phyloP scores from a whole-genome alignment of 2,113 vertebrate genomes.

The Megaceryle torquata region DNA sequence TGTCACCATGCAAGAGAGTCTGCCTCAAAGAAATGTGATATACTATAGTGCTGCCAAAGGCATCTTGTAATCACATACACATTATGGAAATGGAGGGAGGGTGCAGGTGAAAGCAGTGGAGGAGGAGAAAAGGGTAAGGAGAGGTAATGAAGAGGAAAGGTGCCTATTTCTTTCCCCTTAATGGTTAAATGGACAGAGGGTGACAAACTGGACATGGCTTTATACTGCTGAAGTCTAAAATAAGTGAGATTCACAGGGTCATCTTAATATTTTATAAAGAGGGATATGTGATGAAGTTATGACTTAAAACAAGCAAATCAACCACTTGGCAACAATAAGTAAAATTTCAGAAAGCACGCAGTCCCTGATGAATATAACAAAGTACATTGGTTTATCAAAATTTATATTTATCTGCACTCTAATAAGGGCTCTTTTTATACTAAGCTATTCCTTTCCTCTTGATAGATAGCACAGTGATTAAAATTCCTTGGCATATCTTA shows the following conservation, averaged over 20 bases:
- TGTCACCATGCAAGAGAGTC: neutral
- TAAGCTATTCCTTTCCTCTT: neutral
- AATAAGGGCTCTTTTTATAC: conserved; percentile 10
- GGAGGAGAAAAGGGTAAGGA: neutral
- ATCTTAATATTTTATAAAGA: neutral
- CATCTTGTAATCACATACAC: neutral
- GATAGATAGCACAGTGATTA: conserved; percentile 46
- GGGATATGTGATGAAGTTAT: neutral
- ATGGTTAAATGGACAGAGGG: neutral
- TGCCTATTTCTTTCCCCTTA: neutral
- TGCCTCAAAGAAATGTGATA: neutral
- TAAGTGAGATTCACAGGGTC: neutral
- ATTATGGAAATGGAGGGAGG: neutral
- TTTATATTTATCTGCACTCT: conserved; percentile 26
- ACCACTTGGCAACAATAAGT: neutral
- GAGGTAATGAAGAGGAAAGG: neutral
- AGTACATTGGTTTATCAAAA: neutral
- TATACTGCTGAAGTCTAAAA: neutral
- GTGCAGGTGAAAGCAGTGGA: neutral
- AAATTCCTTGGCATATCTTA: conserved; percentile 55
- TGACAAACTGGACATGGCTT: neutral
- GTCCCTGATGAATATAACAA: neutral
- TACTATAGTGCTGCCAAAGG: neutral
- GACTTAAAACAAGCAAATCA: neutral
- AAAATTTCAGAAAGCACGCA: neutral